A percentile compares a stretch with the other conserved stretches of the same genome.
These are phyloP conservation scores for Sylvicapra grimmia DNA, from an alignment of 2,113 vertebrate species.

Conservation along the genomic window DNA sequence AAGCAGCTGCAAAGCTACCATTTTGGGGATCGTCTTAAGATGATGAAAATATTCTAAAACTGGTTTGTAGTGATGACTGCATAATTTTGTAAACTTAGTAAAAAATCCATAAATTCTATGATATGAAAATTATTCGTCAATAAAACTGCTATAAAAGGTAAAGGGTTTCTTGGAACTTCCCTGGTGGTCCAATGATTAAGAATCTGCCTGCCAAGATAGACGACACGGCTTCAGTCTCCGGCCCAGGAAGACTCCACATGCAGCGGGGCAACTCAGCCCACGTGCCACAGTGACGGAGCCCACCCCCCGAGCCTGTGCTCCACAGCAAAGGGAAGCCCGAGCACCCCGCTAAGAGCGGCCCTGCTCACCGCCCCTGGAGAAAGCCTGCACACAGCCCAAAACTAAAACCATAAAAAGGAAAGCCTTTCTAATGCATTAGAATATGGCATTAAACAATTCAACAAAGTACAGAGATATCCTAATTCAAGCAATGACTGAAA, in stretches of 20 bases:
- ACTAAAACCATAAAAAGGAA: background rate
- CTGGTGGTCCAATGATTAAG: background rate
- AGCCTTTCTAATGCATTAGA: background rate
- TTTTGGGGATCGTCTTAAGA: background rate
- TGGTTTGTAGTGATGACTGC: background rate
- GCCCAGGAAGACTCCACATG: background rate
- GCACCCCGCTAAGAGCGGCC: accelerated
- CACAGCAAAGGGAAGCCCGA: background rate
- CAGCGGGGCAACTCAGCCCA: background rate
- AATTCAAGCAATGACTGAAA: background rate
- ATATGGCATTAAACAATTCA: background rate
- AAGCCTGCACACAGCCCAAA: background rate
- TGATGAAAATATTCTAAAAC: background rate
- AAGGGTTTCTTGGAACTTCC: background rate
- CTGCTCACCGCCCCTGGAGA: background rate
- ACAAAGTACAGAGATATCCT: background rate
- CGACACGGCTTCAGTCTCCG: accelerated
- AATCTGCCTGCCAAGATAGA: background rate
- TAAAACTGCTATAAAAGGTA: slow-evolving; percentile 15
- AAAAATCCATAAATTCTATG: background rate
- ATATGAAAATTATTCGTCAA: background rate
- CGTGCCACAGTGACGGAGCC: accelerated
- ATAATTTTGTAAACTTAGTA: background rate
- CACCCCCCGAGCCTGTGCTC: background rate
- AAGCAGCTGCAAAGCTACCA: background rate